Percentiles rank a stretch among this genome's conserved stretches.
Evolutionary conservation across 2,888 invertebrate genomes (phyloP).

Genomic region (Morpho achilles): DNA sequence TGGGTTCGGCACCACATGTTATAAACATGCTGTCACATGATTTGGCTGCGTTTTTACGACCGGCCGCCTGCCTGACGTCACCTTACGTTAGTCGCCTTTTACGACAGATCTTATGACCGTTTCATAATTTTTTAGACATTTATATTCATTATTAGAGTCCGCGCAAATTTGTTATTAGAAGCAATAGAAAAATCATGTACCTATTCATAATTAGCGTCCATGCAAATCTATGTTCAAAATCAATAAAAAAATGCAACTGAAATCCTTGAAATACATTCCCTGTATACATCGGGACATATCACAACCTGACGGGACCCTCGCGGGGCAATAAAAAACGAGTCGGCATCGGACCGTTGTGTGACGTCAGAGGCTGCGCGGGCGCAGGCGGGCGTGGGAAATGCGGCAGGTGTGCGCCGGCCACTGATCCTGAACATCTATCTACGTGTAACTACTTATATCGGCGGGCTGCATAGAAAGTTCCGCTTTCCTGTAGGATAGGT

Average conservation of each 20-base stretch:
- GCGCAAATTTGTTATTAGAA: too few species aligned
- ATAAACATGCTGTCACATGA: too few species aligned
- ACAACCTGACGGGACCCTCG: constrained; percentile 18
- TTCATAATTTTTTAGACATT: too few species aligned
- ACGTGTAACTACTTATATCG: constrained; percentile 12
- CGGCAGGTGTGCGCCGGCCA: constrained; percentile 78
- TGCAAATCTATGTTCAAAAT: too few species aligned
- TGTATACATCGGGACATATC: neutral
- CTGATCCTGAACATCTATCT: constrained; percentile 62
- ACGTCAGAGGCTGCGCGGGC: constrained; percentile 41
- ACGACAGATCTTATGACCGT: too few species aligned
- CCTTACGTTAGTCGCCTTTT: too few species aligned
- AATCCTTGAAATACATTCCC: neutral
- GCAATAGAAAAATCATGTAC: too few species aligned
- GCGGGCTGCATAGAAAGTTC: constrained; percentile 49
- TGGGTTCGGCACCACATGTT: too few species aligned
- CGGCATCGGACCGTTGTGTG: constrained; percentile 59
- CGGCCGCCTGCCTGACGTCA: too few species aligned
- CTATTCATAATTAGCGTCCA: too few species aligned
- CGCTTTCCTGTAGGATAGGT: constrained; percentile 40
- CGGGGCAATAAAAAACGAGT: constrained; percentile 47
- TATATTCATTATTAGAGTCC: too few species aligned
- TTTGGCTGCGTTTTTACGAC: too few species aligned
- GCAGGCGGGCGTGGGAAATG: constrained; percentile 65
- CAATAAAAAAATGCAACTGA: neutral